These are phyloP conservation scores for Charanyca ferruginea DNA, from an alignment of 2,888 invertebrate species.

Conservation along the genomic window DNA sequence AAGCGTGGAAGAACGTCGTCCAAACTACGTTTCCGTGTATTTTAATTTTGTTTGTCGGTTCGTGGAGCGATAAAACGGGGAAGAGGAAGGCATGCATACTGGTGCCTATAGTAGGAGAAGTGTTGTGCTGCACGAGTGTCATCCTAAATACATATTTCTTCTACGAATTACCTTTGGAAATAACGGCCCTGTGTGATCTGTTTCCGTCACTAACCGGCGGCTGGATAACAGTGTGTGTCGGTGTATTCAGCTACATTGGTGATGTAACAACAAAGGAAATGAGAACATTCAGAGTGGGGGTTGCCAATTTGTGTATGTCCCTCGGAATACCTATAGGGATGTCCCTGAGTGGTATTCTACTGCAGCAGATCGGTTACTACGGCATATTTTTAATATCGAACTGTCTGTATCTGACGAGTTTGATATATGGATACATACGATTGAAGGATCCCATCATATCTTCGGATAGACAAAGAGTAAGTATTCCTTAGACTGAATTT, in stretches of 20 bases:
- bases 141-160: constrained; percentile 91
- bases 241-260: constrained; percentile 92
- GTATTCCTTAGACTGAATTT: constrained; percentile 61
- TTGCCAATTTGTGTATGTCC: constrained; percentile 92
- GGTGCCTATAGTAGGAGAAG: constrained; percentile 90
- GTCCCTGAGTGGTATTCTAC: constrained; percentile 90
- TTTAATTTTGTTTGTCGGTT: constrained; percentile 91
- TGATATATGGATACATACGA: constrained; percentile 88
- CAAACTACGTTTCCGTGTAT: constrained; percentile 91
- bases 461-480: constrained; percentile 83
- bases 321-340: constrained; percentile 92
- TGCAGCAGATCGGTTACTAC: constrained; percentile 88
- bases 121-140: constrained; percentile 88
- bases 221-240: constrained; percentile 91
- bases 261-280: constrained; percentile 91
- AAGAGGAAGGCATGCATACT: constrained; percentile 91
- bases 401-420: constrained; percentile 88
- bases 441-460: constrained; percentile 86
- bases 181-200: constrained; percentile 90
- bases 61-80: constrained; percentile 92
- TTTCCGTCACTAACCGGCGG: constrained; percentile 91
- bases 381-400: constrained; percentile 89
- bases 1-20: constrained; percentile 91
- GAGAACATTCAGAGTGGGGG: constrained; percentile 92
- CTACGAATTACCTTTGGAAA: constrained; percentile 90